Evolutionary conservation across 2,888 invertebrate species (phyloP).

Genomic region (Metacarcinus magister): DNA sequence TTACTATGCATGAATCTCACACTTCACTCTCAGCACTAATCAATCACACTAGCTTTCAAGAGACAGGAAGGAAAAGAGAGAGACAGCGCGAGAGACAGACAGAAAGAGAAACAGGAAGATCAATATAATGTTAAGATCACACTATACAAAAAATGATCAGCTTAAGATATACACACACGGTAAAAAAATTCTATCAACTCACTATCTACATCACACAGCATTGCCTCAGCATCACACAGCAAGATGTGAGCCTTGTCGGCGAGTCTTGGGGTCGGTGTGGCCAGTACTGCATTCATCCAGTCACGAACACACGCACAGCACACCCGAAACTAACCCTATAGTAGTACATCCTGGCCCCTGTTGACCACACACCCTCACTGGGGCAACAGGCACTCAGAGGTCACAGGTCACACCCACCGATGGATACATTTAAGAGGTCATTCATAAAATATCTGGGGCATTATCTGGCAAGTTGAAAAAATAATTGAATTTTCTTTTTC

Average conservation of each 20-base stretch:
- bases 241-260: neutral
- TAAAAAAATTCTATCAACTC: conserved; percentile 31
- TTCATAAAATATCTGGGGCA: neutral
- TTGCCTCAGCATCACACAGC: neutral
- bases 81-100: conserved; percentile 47
- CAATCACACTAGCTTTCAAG: neutral
- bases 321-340: neutral
- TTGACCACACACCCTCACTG: neutral
- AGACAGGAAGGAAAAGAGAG: conserved; percentile 31
- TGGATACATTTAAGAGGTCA: conserved; percentile 40
- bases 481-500: neutral
- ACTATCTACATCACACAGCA: conserved; percentile 37
- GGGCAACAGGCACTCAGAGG: conserved; percentile 50
- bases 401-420: neutral
- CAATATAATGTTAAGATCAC: neutral
- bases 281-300: neutral
- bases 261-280: conserved; percentile 8
- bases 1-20: neutral
- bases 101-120: conserved; percentile 32
- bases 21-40: neutral
- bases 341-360: neutral
- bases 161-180: conserved; percentile 28
- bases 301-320: neutral
- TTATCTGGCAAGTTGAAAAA: neutral
- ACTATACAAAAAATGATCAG: conserved; percentile 2